phyloP scores from a whole-genome alignment of 92 coral and sea anemone species.

The Palythoa heliodiscus region DNA sequence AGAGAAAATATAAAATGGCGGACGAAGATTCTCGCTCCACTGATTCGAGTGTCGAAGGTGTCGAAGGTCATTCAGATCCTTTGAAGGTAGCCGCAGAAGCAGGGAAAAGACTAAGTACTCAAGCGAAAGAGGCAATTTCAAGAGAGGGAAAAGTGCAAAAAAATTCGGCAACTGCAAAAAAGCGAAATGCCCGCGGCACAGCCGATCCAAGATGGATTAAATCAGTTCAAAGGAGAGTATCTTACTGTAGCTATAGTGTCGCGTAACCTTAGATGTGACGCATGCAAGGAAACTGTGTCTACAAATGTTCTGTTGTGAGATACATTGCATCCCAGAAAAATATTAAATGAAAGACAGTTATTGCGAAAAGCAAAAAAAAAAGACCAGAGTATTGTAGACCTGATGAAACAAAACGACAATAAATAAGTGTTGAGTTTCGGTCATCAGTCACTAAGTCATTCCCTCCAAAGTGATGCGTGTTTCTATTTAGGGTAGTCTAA shows the following conservation, averaged over 20 bases:
- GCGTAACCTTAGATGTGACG: slow-evolving; percentile 43
- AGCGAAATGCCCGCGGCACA: too few species aligned
- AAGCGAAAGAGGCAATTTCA: too few species aligned
- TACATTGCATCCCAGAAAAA: slow-evolving; percentile 36
- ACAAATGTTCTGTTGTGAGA: not conserved
- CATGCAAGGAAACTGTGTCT: slow-evolving; percentile 50
- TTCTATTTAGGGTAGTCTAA: slow-evolving; percentile 25
- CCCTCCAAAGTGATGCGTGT: too few species aligned
- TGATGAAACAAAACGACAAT: slow-evolving; percentile 34
- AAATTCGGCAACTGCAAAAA: slow-evolving; percentile 46
- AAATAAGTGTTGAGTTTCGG: slow-evolving; percentile 11
- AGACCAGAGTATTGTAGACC: slow-evolving; percentile 39
- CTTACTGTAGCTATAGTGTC: not conserved
- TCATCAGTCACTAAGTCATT: too few species aligned
- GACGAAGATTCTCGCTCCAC: too few species aligned
- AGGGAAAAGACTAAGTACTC: too few species aligned
- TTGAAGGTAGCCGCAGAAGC: too few species aligned
- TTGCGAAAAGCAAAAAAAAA: slow-evolving; percentile 16
- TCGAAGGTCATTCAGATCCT: too few species aligned
- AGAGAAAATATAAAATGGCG: too few species aligned
- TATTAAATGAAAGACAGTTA: slow-evolving; percentile 35
- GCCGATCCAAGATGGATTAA: too few species aligned
- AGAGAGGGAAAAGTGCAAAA: slow-evolving; percentile 28
- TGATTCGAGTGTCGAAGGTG: too few species aligned
- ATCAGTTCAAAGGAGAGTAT: too few species aligned